Evolutionary conservation across 2,888 invertebrate genomes (phyloP), one percentile per base, ranked within the genome.

Genomic region (Pollenia labialis): DNA sequence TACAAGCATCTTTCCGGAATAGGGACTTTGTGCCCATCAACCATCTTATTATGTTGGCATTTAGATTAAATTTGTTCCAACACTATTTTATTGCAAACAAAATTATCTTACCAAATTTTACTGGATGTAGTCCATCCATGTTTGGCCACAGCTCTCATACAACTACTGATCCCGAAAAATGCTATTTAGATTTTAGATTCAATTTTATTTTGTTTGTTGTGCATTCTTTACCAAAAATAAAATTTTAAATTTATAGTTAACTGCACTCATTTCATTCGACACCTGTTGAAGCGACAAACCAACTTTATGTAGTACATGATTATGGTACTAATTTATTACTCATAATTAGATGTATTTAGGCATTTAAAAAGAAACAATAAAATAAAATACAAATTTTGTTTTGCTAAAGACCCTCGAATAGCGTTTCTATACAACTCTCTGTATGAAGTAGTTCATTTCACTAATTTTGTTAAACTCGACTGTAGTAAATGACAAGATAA

Each of bases 281-380:
- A 81, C 81, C 74, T 81, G 81, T 75, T 81, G 74, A n/a, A 50
- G 23, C 16, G 66, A 10, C 32, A 16, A 4, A 48, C 14, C 9
- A 48, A 71, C 54, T 48, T 32, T 71, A 60, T 58, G 42, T 14
- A 52, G 42, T 14, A 52, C 68, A 56, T 58, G 64, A 58, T 74
- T 74, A 66, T 56, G 11, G 18, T 14, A 50, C 18, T 83, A 80
- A 86, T 86, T 83, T 83, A 83, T 83, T 76, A 52, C 74, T 71
- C 12, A 18, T 76, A 77, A 81, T 81, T 48, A 77, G 46, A 42
- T 50, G 50, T 60, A 81, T 50, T 81, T 68, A 81, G 44, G 16
- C 66, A 81, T 81, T 58, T 40, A 44, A 46, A 52, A 50, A 52
- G 14, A 56, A 9, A 40, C 40, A 14, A 32, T 40, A 81, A 56